Base-by-base conservation (phyloP, 2,113 vertebrate genomes). In the Crotalus viridis region DNA sequence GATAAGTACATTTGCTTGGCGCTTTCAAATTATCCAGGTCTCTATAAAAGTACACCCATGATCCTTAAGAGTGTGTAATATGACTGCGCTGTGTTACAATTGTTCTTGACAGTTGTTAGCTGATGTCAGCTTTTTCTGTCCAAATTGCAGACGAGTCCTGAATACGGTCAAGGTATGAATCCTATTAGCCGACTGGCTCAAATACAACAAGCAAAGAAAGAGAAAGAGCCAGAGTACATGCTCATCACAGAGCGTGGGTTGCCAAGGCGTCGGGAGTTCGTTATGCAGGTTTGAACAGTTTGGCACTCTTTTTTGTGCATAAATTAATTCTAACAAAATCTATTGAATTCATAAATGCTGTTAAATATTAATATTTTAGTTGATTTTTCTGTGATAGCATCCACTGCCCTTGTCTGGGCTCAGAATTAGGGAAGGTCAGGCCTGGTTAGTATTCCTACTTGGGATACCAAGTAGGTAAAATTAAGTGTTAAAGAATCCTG, bases 171-270 rank as follows among this genome's bases (percentile, higher is more conserved):
- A 95, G 99, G 98, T 86, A 99, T 99, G 98, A 99, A 99, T 95
- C 99, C 99, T 46, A 99, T 99, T 92, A 99, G 99, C 97, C 98
- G 99, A 94, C 97, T 99, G 94, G 99, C 99, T 95, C 99, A 99
- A 97, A 99, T 99, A 95, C 99, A 99, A 96, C 99, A 99, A 97
- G 99, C 99, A 48, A 99, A 99, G 94, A 99, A 99, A 97, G 99
- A 99, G 95, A 99, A 99, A 96, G 99, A 99, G 85, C 99, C 99
- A 0, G 99, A 99, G 95, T 99, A 99, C 96, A 95, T 97, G 96
- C 98, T 99, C 21, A 98, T 99, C 94, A 99, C 98, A 0, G 99
- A 99, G 95, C 97, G 99, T 52, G 99, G 99, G 51, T 98, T 99
- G 85, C 99, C 99, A 0, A 96, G 99, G 56, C 99, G 99, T 96